Evolutionary conservation across 2,888 invertebrate species (phyloP), one percentile per base, ranked within the genome.

Genomic region (Pandemis corylana): DNA sequence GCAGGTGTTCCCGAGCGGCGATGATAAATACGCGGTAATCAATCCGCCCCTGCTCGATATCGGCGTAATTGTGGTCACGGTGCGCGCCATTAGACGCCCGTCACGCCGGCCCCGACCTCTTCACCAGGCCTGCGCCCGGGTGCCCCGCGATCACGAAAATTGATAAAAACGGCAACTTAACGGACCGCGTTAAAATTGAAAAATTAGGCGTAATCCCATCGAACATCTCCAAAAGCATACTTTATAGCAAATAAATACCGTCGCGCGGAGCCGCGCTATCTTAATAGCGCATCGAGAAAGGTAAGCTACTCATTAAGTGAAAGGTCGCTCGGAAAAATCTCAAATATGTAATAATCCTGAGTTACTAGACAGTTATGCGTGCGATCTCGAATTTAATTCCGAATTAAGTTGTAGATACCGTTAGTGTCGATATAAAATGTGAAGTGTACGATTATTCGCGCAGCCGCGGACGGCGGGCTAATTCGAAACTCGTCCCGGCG

Each of bases 1-100:
- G 94, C 94, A 91, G 94, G 94, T 92, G 94, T 92, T 88, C 93
- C 87, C 82, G 87, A 90, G 90, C 86, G 88, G 89, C 86, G 89
- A 87, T 92, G 94, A 94, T 93, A 89, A 90, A 94, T 93, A 88
- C 82, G 84, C 84, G 78, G 90, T 90, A 7, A 93, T 93, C 91
- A 92, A 91, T 92, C 90, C 84, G 85, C 90, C 89, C 89, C 88
- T 87, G 84, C 87, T 82, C 84, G 86, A 86, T 80, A 79, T 83
- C 82, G 85, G 82, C 80, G 83, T 90, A 88, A 90, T 90, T 88
- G 90, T 86, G 89, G 86, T 83, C 88, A 84, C 86, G 87, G 77
- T 77, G 77, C 80, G 72, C 77, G 64, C 75, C 80, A 83, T 79
- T 82, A 81, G 81, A 74, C 77, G 68, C 65, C 78, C 78, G 83